Conservation (phyloP, 2,113 vertebrate species). For the Spea multiplicata region DNA sequence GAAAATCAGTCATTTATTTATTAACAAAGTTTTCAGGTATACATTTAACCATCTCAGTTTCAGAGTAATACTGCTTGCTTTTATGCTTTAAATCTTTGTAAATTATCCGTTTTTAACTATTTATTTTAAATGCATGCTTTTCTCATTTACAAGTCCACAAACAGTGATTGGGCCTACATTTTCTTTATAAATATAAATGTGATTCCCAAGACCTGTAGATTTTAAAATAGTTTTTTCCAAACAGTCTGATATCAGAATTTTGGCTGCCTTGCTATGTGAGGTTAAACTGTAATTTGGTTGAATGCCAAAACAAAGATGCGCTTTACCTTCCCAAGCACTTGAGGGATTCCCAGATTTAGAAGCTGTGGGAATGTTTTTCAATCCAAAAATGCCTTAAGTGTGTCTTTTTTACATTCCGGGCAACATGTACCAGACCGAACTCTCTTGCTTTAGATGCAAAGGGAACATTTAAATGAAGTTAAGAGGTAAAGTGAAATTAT, state of each 20-base stretch:
- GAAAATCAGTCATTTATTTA: slow-evolving; percentile 28
- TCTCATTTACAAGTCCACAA: no score
- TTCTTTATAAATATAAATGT: background rate
- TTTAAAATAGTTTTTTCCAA: slow-evolving; percentile 36
- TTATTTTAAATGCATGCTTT: no score
- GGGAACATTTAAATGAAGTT: no score
- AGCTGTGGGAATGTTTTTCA: slow-evolving; percentile 33
- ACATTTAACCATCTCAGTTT: no score
- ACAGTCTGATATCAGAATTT: slow-evolving; percentile 27
- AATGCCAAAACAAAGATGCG: slow-evolving; percentile 41
- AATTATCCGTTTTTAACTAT: no score
- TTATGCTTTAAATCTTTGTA: no score
- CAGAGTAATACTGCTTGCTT: no score
- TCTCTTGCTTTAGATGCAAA: no score
- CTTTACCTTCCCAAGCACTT: slow-evolving; percentile 41
- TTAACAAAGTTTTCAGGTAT: no score
- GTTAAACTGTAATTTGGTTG: slow-evolving; percentile 39
- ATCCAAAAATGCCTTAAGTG: slow-evolving; percentile 21
- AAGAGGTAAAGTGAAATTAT: no score
- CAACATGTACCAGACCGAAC: background rate
- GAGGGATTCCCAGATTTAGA: slow-evolving; percentile 44
- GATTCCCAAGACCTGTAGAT: slow-evolving; percentile 36
- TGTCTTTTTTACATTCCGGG: background rate
- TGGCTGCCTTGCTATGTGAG: slow-evolving; percentile 33
- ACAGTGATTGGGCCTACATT: no score